Evolutionary conservation across 2,797 vertebrate species (phyloP).

Genomic region (Falco rusticolus): DNA sequence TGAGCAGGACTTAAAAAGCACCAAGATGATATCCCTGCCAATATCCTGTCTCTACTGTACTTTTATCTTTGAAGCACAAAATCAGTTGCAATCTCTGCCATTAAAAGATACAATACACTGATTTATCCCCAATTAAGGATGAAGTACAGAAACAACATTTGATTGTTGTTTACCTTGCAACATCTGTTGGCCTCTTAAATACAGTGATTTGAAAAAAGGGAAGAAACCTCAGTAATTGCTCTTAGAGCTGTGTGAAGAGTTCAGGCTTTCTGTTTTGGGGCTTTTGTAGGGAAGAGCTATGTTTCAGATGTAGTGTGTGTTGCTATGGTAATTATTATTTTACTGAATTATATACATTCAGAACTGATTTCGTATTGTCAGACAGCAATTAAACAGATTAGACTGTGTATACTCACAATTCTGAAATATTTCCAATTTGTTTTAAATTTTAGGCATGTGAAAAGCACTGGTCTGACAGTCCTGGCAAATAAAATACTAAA

Average conservation of each 20-base stretch:
- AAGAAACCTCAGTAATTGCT: conserved; percentile 64
- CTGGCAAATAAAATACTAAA: not conserved
- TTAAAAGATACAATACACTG: conserved; percentile 13
- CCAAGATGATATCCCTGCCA: not conserved
- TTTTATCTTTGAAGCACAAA: not conserved
- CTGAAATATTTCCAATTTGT: conserved; percentile 41
- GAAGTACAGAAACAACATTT: conserved; percentile 16
- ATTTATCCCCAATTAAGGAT: conserved; percentile 49
- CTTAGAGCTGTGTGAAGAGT: conserved; percentile 52
- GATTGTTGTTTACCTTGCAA: conserved; percentile 66
- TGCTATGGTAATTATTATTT: conserved; percentile 79
- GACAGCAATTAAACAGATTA: conserved; percentile 73
- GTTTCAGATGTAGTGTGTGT: conserved; percentile 64
- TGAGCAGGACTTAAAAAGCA: not conserved
- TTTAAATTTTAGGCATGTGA: conserved; percentile 36
- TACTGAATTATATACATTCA: conserved; percentile 69
- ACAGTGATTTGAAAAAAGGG: conserved; percentile 46
- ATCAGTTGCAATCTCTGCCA: not conserved
- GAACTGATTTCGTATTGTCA: conserved; percentile 70
- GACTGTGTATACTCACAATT: conserved; percentile 42
- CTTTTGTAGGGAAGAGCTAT: conserved; percentile 47
- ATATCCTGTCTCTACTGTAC: not conserved
- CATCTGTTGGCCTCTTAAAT: conserved; percentile 48
- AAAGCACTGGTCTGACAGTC: not conserved
- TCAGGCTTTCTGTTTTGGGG: conserved; percentile 49